Conservation (phyloP, 1,140 invertebrate genomes). For the Drosophila bifasciata region DNA sequence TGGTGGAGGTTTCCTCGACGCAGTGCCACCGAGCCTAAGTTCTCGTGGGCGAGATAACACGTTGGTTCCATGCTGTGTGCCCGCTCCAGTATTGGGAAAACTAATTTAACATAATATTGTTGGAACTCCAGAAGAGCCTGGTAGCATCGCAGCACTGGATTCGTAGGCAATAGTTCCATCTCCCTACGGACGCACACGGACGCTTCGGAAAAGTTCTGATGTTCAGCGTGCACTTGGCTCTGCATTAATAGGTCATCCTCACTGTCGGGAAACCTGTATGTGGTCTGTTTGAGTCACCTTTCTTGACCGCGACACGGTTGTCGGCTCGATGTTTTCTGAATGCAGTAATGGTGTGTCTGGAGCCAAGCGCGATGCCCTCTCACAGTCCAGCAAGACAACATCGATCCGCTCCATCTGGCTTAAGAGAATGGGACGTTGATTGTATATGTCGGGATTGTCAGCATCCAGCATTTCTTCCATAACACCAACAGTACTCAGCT, state of each 20-base stretch:
- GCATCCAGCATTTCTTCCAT: conserved; percentile 90
- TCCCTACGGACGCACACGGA: conserved; percentile 92
- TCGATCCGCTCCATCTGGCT: conserved; percentile 91
- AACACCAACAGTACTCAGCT: too few relatives aligned
- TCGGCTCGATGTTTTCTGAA: conserved; percentile 94
- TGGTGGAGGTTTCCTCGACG: conserved; percentile 90
- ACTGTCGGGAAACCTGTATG: conserved; percentile 92
- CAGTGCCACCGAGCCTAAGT: conserved; percentile 95
- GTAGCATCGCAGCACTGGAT: conserved; percentile 94
- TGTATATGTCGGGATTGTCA: conserved; percentile 93
- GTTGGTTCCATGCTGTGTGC: conserved; percentile 94
- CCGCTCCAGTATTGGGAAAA: conserved; percentile 90
- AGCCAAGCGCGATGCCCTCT: conserved; percentile 91
- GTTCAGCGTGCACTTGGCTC: conserved; percentile 93
- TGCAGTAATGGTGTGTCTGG: conserved; percentile 91
- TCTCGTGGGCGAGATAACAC: conserved; percentile 98
- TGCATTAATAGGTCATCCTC: conserved; percentile 93
- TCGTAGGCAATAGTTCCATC: conserved; percentile 91
- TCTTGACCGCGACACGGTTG: conserved; percentile 88
- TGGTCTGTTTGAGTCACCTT: conserved; percentile 89
- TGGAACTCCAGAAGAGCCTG: conserved; percentile 92
- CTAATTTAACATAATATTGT: conserved; percentile 90
- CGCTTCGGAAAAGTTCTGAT: conserved; percentile 91
- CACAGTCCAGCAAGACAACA: conserved; percentile 92
- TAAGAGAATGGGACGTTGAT: conserved; percentile 90